Conservation (phyloP, 2,797 vertebrate species). For the Anas acuta region DNA sequence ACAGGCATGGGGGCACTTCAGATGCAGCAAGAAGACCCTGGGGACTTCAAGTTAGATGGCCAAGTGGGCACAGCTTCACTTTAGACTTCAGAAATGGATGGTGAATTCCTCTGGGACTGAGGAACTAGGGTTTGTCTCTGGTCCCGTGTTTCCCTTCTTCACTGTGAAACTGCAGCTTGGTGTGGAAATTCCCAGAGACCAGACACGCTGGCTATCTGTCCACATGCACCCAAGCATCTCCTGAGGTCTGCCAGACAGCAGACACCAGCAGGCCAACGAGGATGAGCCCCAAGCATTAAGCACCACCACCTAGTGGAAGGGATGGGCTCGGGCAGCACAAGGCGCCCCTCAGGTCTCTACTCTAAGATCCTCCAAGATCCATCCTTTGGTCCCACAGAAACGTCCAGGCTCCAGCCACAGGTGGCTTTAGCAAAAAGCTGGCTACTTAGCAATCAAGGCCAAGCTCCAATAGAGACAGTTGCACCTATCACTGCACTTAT, state of each 20-base stretch:
- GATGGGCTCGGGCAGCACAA: neutral
- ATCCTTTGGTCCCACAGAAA: neutral
- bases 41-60: neutral
- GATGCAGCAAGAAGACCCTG: neutral
- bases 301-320: rapidly evolving
- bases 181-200: neutral
- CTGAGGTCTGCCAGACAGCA: neutral
- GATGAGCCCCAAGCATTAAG: neutral
- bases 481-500: constrained; percentile 47
- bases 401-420: neutral
- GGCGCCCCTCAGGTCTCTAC: neutral
- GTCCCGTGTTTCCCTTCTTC: neutral
- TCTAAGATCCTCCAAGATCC: neutral
- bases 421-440: neutral
- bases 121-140: neutral
- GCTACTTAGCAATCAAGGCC: neutral
- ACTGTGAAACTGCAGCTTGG: neutral
- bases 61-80: neutral
- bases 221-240: rapidly evolving
- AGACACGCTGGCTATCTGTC: neutral
- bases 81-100: neutral
- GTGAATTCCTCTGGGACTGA: neutral
- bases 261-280: neutral
- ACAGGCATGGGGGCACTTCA: neutral
- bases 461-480: neutral